These are phyloP conservation scores for Stigmatopora nigra DNA, from an alignment of 2,113 vertebrate genomes.

Conservation along the genomic window DNA sequence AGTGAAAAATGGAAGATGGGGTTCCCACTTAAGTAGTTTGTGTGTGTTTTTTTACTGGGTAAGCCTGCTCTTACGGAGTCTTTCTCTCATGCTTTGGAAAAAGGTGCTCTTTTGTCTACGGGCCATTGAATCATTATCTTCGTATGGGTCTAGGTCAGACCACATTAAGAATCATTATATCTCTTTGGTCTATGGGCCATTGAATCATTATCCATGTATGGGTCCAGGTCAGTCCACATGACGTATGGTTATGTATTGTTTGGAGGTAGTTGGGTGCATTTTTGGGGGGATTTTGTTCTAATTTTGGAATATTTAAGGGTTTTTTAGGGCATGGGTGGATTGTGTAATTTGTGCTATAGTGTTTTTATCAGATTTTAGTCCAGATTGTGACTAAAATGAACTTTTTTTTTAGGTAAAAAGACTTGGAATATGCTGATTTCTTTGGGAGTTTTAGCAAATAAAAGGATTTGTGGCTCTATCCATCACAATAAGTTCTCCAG, in stretches of 20 bases:
- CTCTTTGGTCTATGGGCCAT: conserved; percentile 10
- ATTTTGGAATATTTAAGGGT: too few relatives aligned
- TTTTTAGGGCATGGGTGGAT: too few relatives aligned
- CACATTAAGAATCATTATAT: neutral
- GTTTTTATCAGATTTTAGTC: too few relatives aligned
- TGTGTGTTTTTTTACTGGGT: conserved; percentile 34
- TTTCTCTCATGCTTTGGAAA: conserved; percentile 15
- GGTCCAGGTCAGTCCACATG: neutral
- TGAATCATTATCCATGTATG: neutral
- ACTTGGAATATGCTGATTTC: too few relatives aligned
- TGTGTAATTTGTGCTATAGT: too few relatives aligned
- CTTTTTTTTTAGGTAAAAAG: too few relatives aligned
- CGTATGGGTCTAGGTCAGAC: neutral
- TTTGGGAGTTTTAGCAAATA: too few relatives aligned
- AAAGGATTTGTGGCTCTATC: too few relatives aligned
- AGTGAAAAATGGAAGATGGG: conserved; percentile 12
- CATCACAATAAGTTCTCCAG: too few relatives aligned
- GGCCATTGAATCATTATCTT: neutral
- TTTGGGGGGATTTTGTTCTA: too few relatives aligned
- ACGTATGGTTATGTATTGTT: neutral
- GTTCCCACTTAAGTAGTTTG: conserved; percentile 40
- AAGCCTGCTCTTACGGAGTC: conserved; percentile 39
- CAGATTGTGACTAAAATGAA: too few relatives aligned
- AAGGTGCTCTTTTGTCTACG: conserved; percentile 10
- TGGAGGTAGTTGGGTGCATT: neutral